Conservation (phyloP, 2,113 vertebrate genomes). For the Tenrec ecaudatus region DNA sequence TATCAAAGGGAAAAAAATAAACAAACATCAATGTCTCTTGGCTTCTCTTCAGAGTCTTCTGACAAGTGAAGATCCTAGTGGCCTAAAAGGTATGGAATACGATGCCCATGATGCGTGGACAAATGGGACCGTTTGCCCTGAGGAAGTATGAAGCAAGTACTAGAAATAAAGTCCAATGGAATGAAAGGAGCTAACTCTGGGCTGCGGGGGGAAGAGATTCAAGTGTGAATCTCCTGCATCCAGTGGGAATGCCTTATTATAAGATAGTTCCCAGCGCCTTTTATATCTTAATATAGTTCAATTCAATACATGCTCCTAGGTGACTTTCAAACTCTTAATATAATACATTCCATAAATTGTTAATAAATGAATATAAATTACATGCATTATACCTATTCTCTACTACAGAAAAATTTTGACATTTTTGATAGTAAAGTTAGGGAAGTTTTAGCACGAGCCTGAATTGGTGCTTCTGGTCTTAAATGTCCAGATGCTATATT, state of each 20-base stretch:
- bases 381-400: background rate
- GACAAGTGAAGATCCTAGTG: background rate
- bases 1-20: slow-evolving; percentile 19
- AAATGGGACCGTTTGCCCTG: background rate
- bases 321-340: slow-evolving; percentile 11
- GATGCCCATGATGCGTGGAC: background rate
- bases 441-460: background rate
- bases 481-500: background rate
- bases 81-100: background rate
- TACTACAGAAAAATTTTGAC: background rate
- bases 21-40: background rate
- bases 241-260: background rate
- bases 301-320: slow-evolving; percentile 12
- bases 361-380: slow-evolving; percentile 72
- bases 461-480: slow-evolving; percentile 10
- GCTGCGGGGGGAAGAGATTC: background rate
- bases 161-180: slow-evolving; percentile 8
- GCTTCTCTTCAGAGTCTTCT: slow-evolving; percentile 35
- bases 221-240: background rate
- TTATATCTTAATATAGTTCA: slow-evolving; percentile 27
- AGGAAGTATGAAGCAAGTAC: slow-evolving; percentile 32
- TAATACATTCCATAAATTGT: slow-evolving; percentile 54
- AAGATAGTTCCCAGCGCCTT: background rate
- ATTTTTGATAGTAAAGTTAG: background rate
- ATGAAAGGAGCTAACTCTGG: background rate